These are phyloP conservation scores for Lepisosteus oculatus DNA, from an alignment of 2,113 vertebrate species.

Conservation along the genomic window DNA sequence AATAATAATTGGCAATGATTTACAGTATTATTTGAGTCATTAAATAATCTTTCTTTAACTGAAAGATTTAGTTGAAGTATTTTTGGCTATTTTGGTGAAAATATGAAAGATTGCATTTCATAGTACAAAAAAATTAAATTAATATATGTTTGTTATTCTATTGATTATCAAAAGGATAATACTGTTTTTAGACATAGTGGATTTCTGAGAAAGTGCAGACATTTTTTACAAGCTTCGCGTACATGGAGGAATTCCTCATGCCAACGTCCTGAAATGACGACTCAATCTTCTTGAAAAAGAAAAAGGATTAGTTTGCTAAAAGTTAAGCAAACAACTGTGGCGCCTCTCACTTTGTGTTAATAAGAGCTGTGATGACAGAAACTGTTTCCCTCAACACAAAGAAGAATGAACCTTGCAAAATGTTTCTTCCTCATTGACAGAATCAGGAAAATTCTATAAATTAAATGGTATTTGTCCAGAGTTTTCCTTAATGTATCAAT, in stretches of 20 bases:
- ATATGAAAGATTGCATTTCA: too few relatives aligned
- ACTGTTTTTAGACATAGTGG: background rate
- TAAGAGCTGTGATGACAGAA: background rate
- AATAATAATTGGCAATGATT: too few relatives aligned
- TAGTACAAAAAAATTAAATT: too few relatives aligned
- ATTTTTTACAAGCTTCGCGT: background rate
- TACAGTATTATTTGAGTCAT: too few relatives aligned
- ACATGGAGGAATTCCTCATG: conserved; percentile 6
- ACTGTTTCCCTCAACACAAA: background rate
- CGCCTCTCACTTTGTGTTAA: conserved; percentile 7
- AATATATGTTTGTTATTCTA: too few relatives aligned
- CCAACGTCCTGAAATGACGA: background rate
- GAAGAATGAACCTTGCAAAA: conserved; percentile 5
- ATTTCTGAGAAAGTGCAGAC: background rate
- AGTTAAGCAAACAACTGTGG: conserved; percentile 34
- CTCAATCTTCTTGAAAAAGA: conserved; percentile 14
- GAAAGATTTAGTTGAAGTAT: too few relatives aligned
- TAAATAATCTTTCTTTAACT: too few relatives aligned
- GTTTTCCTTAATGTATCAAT: background rate
- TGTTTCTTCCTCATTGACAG: conserved; percentile 8
- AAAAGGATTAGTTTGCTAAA: conserved; percentile 24
- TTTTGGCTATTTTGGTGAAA: too few relatives aligned
- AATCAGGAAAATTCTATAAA: background rate
- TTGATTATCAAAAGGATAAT: background rate
- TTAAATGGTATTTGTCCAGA: background rate